These are phyloP conservation scores for Archivesica marissinica DNA, from an alignment of 1,140 invertebrate genomes.

Conservation along the genomic window DNA sequence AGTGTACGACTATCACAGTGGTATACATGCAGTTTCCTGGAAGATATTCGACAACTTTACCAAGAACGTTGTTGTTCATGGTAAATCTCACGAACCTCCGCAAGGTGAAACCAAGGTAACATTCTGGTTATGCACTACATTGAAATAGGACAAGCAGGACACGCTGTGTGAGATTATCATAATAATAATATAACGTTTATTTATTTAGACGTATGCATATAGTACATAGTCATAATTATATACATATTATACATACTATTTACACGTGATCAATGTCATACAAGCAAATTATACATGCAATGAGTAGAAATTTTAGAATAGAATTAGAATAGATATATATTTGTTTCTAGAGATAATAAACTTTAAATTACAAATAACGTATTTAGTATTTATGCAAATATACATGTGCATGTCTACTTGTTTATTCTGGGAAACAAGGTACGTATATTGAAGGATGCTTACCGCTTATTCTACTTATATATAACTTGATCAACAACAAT, in stretches of 20 bases:
- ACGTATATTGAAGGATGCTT: no score
- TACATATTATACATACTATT: neutral
- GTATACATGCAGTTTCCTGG: conserved; percentile 65
- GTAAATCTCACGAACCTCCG: conserved; percentile 36
- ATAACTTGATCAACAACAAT: neutral
- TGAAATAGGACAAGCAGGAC: neutral
- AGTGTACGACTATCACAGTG: conserved; percentile 68
- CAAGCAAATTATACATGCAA: neutral
- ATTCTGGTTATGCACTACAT: neutral
- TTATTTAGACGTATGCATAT: neutral
- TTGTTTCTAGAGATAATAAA: no score
- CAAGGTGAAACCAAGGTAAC: conserved; percentile 60
- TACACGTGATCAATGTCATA: neutral
- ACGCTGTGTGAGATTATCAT: neutral
- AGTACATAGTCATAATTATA: neutral
- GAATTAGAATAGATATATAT: no score
- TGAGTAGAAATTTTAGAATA: no score
- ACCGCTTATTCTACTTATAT: no score
- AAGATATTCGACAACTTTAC: conserved; percentile 65
- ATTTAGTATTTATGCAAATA: no score
- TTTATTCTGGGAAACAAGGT: no score
- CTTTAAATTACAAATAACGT: no score
- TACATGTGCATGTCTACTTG: no score
- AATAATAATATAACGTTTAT: neutral
- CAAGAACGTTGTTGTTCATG: conserved; percentile 61